A percentile compares a stretch with the other conserved stretches of the same genome.
These are phyloP conservation scores for Empidonax traillii DNA, from an alignment of 2,113 vertebrate species.

Conservation along the genomic window DNA sequence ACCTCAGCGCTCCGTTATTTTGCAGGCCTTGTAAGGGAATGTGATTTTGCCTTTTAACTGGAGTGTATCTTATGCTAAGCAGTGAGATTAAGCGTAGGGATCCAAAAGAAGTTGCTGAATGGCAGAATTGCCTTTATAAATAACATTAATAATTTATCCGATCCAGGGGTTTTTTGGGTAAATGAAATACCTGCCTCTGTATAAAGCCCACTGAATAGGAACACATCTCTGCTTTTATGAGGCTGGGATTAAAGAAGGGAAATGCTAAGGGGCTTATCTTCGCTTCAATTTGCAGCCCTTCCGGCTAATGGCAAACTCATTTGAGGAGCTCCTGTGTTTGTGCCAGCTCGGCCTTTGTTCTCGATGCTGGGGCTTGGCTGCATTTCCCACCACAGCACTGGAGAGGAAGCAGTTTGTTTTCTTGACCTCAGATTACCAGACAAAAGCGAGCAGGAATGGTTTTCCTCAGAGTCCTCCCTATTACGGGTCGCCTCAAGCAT, in stretches of 20 bases:
- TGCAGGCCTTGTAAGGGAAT: slow-evolving; percentile 62
- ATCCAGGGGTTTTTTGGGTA: slow-evolving; percentile 46
- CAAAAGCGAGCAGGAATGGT: slow-evolving; percentile 11
- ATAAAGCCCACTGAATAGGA: slow-evolving; percentile 67
- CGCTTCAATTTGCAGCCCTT: slow-evolving; percentile 69
- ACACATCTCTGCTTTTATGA: slow-evolving; percentile 62
- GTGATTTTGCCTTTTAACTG: slow-evolving; percentile 66
- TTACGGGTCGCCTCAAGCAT: not conserved
- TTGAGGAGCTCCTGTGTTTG: slow-evolving; percentile 61
- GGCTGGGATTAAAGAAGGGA: slow-evolving; percentile 64
- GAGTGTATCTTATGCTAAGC: slow-evolving; percentile 72
- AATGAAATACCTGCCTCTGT: slow-evolving; percentile 68
- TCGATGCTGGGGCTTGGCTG: slow-evolving; percentile 23
- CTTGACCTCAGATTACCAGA: slow-evolving; percentile 57
- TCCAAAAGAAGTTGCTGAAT: slow-evolving; percentile 70
- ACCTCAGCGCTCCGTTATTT: slow-evolving; percentile 39
- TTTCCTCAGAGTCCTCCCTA: not conserved
- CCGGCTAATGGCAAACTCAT: slow-evolving; percentile 66
- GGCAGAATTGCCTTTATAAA: slow-evolving; percentile 72
- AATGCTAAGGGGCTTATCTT: slow-evolving; percentile 68
- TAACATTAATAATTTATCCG: slow-evolving; percentile 73
- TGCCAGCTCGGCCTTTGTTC: slow-evolving; percentile 63
- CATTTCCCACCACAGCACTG: slow-evolving; percentile 6
- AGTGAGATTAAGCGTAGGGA: slow-evolving; percentile 58
- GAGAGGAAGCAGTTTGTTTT: slow-evolving; percentile 52